Conservation (phyloP, 2,888 invertebrate species). For the Tenthredo amoena region DNA sequence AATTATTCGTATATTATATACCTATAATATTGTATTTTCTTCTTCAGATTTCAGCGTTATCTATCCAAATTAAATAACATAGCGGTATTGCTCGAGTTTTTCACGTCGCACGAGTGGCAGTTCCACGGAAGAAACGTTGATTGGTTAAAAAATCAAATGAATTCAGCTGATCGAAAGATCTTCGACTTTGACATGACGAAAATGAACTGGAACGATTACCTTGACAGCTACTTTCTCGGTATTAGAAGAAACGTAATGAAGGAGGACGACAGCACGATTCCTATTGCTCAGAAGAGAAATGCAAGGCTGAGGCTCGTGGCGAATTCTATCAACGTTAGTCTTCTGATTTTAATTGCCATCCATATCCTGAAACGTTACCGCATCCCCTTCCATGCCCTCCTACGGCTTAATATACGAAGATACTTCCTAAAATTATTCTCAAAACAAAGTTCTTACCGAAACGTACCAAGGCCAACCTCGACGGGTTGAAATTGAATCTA, state of each 20-base stretch:
- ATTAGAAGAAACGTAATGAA: constrained; percentile 40
- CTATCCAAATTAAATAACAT: constrained; percentile 79
- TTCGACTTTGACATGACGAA: constrained; percentile 47
- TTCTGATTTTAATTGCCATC: background rate
- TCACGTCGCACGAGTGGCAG: constrained; percentile 80
- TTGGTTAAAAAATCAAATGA: constrained; percentile 70
- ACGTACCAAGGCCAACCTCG: background rate
- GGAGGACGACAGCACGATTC: constrained; percentile 31
- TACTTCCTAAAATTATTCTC: background rate
- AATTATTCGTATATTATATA: too few relatives aligned
- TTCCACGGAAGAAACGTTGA: constrained; percentile 76
- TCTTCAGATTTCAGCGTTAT: constrained; percentile 79
- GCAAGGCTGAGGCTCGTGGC: background rate
- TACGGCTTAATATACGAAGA: background rate
- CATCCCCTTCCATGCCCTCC: background rate
- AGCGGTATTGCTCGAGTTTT: constrained; percentile 79
- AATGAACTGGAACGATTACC: constrained; percentile 44
- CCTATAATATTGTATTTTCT: constrained; percentile 5
- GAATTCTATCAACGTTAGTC: background rate
- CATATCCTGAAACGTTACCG: constrained; percentile 20
- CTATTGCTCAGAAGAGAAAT: background rate
- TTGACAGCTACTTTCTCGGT: background rate
- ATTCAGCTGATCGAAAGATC: constrained; percentile 62
- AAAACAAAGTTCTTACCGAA: background rate
- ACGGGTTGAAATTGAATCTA: background rate